Evolutionary conservation across 1,140 invertebrate species (phyloP).

Genomic region (Zaprionus lachaisei): DNA sequence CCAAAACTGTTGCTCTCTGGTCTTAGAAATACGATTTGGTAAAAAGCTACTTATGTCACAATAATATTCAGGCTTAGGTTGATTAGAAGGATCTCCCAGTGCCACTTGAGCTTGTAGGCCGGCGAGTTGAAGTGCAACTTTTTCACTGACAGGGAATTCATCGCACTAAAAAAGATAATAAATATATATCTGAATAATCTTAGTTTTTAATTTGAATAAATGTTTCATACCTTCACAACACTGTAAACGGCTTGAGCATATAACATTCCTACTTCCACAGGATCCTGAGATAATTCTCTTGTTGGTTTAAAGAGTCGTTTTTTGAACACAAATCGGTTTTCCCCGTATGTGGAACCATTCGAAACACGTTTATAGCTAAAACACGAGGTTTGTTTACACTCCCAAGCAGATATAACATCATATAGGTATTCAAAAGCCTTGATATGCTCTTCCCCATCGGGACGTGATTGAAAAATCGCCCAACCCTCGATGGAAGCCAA

Average conservation of each 20-base stretch:
- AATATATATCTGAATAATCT: neutral
- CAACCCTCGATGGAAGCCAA: slow-evolving; percentile 94
- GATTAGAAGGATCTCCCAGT: slow-evolving; percentile 91
- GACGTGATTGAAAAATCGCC: slow-evolving; percentile 95
- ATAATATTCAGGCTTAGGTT: slow-evolving; percentile 89
- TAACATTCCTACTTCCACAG: slow-evolving; percentile 96
- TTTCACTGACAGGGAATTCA: slow-evolving; percentile 97
- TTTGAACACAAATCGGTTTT: slow-evolving; percentile 97
- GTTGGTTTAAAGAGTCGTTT: slow-evolving; percentile 94
- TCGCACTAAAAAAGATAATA: slow-evolving; percentile 89
- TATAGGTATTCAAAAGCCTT: slow-evolving; percentile 96
- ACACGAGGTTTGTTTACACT: slow-evolving; percentile 88
- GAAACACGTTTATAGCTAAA: slow-evolving; percentile 86
- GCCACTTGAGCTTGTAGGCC: slow-evolving; percentile 97
- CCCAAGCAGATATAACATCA: slow-evolving; percentile 97
- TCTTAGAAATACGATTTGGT: slow-evolving; percentile 90
- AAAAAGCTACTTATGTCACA: slow-evolving; percentile 92
- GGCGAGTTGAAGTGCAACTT: slow-evolving; percentile 96
- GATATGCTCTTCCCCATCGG: slow-evolving; percentile 96
- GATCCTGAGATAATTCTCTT: slow-evolving; percentile 97
- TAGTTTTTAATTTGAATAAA: neutral
- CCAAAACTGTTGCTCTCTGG: slow-evolving; percentile 92
- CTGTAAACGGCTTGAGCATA: slow-evolving; percentile 98
- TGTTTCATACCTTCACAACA: slow-evolving; percentile 93
- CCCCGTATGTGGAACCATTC: slow-evolving; percentile 90